Percentiles rank a stretch among this genome's conserved stretches.
Conservation (phyloP, 2,113 vertebrate species). For the Dasyprocta punctata region DNA sequence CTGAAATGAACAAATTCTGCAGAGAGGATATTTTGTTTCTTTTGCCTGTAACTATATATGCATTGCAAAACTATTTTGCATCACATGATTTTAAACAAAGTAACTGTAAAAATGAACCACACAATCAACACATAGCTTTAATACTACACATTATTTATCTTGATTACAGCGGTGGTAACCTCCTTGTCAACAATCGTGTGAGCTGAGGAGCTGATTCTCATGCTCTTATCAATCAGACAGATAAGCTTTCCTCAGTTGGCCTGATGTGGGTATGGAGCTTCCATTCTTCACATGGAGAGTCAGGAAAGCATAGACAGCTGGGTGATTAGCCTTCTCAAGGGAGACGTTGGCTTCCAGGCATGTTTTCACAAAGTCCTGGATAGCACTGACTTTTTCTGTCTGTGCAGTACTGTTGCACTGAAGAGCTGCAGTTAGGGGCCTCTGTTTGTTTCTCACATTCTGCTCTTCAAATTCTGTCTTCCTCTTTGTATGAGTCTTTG, state of each 20-base stretch:
- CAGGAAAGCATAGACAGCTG: slow-evolving; percentile 87
- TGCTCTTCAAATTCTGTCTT: slow-evolving; percentile 90
- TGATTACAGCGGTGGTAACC: slow-evolving; percentile 78
- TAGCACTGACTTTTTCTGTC: slow-evolving; percentile 87
- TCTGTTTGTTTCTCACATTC: slow-evolving; percentile 88
- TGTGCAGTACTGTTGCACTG: slow-evolving; percentile 88
- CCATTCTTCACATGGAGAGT: slow-evolving; percentile 89
- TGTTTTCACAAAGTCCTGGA: slow-evolving; percentile 91
- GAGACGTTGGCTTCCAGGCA: slow-evolving; percentile 90
- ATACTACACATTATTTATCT: slow-evolving; percentile 86
- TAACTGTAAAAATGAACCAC: slow-evolving; percentile 91
- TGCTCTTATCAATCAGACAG: slow-evolving; percentile 87
- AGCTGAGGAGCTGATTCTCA: slow-evolving; percentile 88
- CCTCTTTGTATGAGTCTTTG: slow-evolving; percentile 88
- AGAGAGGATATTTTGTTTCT: slow-evolving; percentile 75
- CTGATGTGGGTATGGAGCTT: slow-evolving; percentile 88
- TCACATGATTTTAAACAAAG: slow-evolving; percentile 89
- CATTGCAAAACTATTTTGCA: slow-evolving; percentile 87
- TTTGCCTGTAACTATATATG: slow-evolving; percentile 87
- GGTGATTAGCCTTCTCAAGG: slow-evolving; percentile 89
- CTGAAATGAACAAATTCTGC: slow-evolving; percentile 79
- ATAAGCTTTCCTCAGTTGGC: slow-evolving; percentile 86
- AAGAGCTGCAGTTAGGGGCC: slow-evolving; percentile 88
- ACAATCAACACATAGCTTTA: slow-evolving; percentile 87
- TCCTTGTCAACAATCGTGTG: slow-evolving; percentile 87